Percentiles rank a stretch among this genome's conserved stretches.
Conservation (phyloP, 30 jellyfish, hydroid and myxozoan genomes). For the Aurelia aurita region DNA sequence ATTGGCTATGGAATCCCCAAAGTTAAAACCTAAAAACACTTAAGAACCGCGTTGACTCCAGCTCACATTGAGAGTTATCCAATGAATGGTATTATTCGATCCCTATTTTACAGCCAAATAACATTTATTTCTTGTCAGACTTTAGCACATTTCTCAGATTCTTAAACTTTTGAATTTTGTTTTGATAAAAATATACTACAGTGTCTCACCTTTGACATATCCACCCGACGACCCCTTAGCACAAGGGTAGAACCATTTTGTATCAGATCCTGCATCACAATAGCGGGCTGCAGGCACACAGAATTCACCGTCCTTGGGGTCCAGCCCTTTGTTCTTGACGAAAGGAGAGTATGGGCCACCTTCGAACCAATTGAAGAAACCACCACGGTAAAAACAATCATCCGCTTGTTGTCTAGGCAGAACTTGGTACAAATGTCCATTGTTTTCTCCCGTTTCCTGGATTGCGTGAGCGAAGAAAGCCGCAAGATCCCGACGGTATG, state of each 20-base stretch:
- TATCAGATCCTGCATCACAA: conserved; percentile 84
- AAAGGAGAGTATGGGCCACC: conserved; percentile 96
- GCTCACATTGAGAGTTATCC: too few species aligned
- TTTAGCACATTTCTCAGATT: not conserved
- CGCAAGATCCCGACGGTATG: conserved; percentile 87
- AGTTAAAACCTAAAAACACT: too few species aligned
- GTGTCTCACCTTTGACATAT: conserved; percentile 55
- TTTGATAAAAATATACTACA: not conserved
- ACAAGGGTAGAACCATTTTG: conserved; percentile 91
- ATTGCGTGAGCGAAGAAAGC: conserved; percentile 96
- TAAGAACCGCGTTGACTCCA: too few species aligned
- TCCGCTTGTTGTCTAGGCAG: conserved; percentile 86
- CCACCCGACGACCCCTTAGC: conserved; percentile 67
- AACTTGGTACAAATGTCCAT: conserved; percentile 83
- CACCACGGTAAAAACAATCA: conserved; percentile 93
- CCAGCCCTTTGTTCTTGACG: conserved; percentile 86
- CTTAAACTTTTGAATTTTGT: not conserved
- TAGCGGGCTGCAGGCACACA: conserved; percentile 91
- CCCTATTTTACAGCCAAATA: too few species aligned
- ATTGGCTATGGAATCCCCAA: too few species aligned
- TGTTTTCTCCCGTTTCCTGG: conserved; percentile 95
- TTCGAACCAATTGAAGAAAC: conserved; percentile 93
- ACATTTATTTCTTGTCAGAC: too few species aligned
- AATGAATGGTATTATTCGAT: too few species aligned
- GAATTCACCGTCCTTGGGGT: conserved; percentile 84